phyloP scores from a whole-genome alignment of 2,888 invertebrate species.

The Macaria notata region DNA sequence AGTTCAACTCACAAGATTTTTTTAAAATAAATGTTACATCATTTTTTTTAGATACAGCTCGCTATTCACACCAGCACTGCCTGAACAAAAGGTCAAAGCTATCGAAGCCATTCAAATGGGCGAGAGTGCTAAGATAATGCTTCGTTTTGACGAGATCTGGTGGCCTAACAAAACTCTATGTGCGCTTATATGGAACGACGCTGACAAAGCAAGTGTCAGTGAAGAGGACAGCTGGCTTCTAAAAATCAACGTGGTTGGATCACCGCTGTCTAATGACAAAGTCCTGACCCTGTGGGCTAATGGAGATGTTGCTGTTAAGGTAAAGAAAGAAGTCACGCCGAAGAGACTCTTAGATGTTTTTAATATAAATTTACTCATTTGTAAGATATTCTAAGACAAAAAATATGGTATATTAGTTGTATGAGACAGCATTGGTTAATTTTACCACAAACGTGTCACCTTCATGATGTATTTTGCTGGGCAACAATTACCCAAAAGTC shows the following conservation, averaged over 20 bases:
- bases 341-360: too few relatives aligned
- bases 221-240: constrained; percentile 27
- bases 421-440: too few relatives aligned
- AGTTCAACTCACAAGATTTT: too few relatives aligned
- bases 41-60: neutral
- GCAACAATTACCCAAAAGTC: too few relatives aligned
- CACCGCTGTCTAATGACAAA: constrained; percentile 57
- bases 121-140: constrained; percentile 29
- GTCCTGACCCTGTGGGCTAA: constrained; percentile 49
- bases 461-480: too few relatives aligned
- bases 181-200: constrained; percentile 8
- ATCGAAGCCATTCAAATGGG: constrained; percentile 82
- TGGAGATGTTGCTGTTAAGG: constrained; percentile 34
- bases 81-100: constrained; percentile 69
- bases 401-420: too few relatives aligned
- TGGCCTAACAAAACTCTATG: constrained; percentile 19
- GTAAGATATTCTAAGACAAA: too few relatives aligned
- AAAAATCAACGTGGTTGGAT: constrained; percentile 37
- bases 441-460: too few relatives aligned
- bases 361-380: too few relatives aligned
- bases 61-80: constrained; percentile 60
- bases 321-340: neutral
- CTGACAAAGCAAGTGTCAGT: neutral
- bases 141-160: constrained; percentile 27
- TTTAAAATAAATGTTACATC: too few relatives aligned